These are phyloP conservation scores for Microplitis mediator DNA, from an alignment of 1,140 invertebrate species.

Conservation along the genomic window DNA sequence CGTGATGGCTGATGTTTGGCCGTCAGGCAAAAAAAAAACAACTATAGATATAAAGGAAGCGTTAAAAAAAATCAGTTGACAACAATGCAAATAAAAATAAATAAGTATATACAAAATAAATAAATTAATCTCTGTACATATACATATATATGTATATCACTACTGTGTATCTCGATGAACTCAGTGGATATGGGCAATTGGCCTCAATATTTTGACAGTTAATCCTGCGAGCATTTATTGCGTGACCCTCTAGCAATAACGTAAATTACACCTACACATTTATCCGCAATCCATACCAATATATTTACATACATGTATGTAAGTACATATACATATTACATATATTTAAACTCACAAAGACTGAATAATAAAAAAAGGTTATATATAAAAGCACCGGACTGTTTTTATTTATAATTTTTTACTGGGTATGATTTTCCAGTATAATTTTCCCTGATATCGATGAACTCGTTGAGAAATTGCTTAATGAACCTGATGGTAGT, in stretches of 20 bases:
- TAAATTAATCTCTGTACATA: neutral
- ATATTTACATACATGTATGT: neutral
- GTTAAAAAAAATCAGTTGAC: too few relatives aligned
- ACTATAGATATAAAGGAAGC: too few relatives aligned
- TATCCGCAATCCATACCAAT: neutral
- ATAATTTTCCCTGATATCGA: constrained; percentile 19
- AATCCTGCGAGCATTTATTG: neutral
- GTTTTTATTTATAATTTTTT: neutral
- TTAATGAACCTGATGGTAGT: constrained; percentile 56
- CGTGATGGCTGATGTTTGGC: too few relatives aligned
- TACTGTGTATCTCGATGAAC: neutral
- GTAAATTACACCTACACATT: neutral
- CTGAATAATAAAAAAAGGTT: neutral
- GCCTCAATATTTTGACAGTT: constrained; percentile 4
- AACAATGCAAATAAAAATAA: too few relatives aligned
- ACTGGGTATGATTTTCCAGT: neutral
- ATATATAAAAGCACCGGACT: neutral
- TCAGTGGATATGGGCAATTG: constrained; percentile 3
- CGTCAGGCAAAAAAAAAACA: too few relatives aligned
- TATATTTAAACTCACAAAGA: neutral
- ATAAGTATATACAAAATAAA: too few relatives aligned
- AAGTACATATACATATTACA: neutral
- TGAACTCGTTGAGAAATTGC: constrained; percentile 51
- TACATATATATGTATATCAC: neutral
- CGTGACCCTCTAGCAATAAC: neutral